Base-by-base conservation (phyloP, 2,113 vertebrate genomes). In the Catagonus wagneri region DNA sequence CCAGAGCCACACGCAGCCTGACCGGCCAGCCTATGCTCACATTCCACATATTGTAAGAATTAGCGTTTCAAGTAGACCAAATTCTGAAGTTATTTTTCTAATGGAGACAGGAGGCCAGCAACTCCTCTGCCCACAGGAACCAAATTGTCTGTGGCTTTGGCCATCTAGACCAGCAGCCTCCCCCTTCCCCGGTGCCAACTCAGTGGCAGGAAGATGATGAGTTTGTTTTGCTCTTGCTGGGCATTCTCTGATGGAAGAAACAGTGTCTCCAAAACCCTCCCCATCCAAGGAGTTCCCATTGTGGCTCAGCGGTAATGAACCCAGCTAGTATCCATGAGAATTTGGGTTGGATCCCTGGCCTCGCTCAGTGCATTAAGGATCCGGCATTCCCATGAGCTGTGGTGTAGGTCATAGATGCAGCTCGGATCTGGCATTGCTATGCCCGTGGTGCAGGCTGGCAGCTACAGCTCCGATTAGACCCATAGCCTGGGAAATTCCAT, bases 131-230 rank as follows among this genome's bases (percentile, higher is more conserved):
- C 58, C 84, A 29, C 2, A 0, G 54, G 74, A 44, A 22, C 39
- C 36, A 23, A 54, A n/a, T 4, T 32, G 7, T 69, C 52, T 75
- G 60, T 29, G 75, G 25, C 56, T n/a, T 50, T 36, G 4, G 27
- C 36, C 58, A 2, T 20, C 39, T 3, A 19, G 54, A 20, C 15
- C 65, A 12, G 44, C 27, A n/a, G 54, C 32, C 12, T 29, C 74
- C 52, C 74, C 69, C 27, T 14, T 29, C 17, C 58, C 11, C 1
- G 13, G 50, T 19, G 9, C 52, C 52, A 15, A 0, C 65, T 36
- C 29, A 4, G 0, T 3, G 0, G 25, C 0, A 0, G 39, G 50
- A 58, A 56, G n/a, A 66, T 9, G 50, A n/a, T 68, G 68, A 86
- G 7, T 12, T 2, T 14, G 52, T n/a, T 74, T 39, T 32, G 66